phyloP scores from a whole-genome alignment of 2,888 invertebrate genomes.

The Pollenia angustigena region DNA sequence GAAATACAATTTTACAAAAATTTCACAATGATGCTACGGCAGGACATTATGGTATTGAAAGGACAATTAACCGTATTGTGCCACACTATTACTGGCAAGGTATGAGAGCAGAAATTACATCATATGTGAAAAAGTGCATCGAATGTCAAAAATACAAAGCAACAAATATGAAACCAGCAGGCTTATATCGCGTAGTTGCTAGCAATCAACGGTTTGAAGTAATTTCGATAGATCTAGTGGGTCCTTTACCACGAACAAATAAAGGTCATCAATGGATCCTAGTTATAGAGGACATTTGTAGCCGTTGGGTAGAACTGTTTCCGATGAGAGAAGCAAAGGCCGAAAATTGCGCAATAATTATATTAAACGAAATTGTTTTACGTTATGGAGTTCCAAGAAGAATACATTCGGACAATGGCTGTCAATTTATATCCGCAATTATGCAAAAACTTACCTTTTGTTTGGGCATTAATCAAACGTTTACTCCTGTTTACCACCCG shows the following conservation, averaged over 20 bases:
- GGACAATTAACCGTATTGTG: slow-evolving; percentile 34
- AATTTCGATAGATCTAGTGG: slow-evolving; percentile 62
- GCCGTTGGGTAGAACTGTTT: slow-evolving; percentile 63
- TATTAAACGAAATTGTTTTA: slow-evolving; percentile 58
- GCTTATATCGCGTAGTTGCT: slow-evolving; percentile 50
- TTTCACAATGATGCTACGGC: slow-evolving; percentile 50
- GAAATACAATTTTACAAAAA: slow-evolving; percentile 8
- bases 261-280: slow-evolving; percentile 48
- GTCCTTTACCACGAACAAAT: slow-evolving; percentile 51
- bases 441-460: not conserved
- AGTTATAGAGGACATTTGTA: slow-evolving; percentile 49
- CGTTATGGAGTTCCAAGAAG: slow-evolving; percentile 55
- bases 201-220: slow-evolving; percentile 67
- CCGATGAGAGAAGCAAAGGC: slow-evolving; percentile 51
- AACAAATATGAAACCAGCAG: slow-evolving; percentile 61
- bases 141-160: slow-evolving; percentile 59
- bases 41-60: slow-evolving; percentile 60
- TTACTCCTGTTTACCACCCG: not conserved
- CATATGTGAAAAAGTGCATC: slow-evolving; percentile 46
- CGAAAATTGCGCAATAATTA: slow-evolving; percentile 45
- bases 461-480: not conserved
- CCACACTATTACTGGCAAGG: slow-evolving; percentile 54
- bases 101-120: slow-evolving; percentile 48
- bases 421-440: slow-evolving; percentile 39
- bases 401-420: slow-evolving; percentile 52